phyloP scores from a whole-genome alignment of 2,113 vertebrate genomes.

The Rhynchopsitta pachyrhyncha region DNA sequence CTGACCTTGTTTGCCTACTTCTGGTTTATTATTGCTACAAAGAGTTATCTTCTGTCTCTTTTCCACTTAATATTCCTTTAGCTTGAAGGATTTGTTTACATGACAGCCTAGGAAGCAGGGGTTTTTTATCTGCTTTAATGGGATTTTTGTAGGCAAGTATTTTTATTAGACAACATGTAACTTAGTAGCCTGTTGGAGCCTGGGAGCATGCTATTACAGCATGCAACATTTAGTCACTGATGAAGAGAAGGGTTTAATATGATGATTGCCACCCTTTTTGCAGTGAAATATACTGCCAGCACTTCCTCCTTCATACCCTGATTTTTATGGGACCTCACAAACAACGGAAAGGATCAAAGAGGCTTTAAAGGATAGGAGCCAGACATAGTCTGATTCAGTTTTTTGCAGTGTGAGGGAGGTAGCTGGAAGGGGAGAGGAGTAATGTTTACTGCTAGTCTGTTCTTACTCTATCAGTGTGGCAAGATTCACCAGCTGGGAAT shows the following conservation, averaged over 20 bases:
- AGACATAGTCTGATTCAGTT: background rate
- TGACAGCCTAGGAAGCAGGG: background rate
- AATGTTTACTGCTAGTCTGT: accelerated
- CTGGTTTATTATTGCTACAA: background rate
- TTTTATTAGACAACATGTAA: background rate
- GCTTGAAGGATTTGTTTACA: background rate
- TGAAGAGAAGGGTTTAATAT: background rate
- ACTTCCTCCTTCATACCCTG: background rate
- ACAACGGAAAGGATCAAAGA: background rate
- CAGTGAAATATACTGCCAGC: background rate
- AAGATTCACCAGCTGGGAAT: background rate
- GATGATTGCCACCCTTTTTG: background rate
- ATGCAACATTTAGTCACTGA: background rate
- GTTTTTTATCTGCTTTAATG: background rate
- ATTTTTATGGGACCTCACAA: background rate
- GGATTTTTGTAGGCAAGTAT: background rate
- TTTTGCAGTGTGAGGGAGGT: background rate
- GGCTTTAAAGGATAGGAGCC: background rate
- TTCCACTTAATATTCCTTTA: background rate
- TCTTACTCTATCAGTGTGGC: background rate
- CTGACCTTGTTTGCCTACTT: background rate
- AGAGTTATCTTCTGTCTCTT: background rate
- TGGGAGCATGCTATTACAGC: accelerated
- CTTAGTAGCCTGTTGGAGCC: background rate
- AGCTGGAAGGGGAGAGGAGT: background rate